Conservation (phyloP, 2,797 vertebrate genomes). For the Loriculus beryllinus region DNA sequence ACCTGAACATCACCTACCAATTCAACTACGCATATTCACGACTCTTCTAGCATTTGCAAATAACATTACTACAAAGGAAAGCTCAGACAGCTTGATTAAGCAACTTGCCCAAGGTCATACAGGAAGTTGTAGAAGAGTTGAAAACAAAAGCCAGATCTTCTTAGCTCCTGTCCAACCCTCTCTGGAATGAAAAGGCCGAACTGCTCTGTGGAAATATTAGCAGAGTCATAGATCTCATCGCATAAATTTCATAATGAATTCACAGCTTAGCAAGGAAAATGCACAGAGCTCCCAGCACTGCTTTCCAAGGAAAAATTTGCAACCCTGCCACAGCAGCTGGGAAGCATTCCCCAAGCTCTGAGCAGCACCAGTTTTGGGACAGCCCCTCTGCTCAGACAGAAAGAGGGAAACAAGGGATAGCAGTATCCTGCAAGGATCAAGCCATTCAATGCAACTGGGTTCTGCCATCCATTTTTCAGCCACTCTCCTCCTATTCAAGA, state of each 20-base stretch:
- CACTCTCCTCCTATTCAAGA: neutral
- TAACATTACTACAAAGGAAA: slow-evolving; percentile 38
- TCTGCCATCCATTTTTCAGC: neutral
- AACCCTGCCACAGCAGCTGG: neutral
- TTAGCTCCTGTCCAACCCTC: slow-evolving; percentile 40
- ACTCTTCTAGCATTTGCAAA: slow-evolving; percentile 5
- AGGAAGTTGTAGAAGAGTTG: slow-evolving; percentile 68
- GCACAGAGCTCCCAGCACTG: neutral
- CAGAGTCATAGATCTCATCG: slow-evolving; percentile 5
- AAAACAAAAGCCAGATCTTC: slow-evolving; percentile 70
- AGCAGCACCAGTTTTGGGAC: neutral
- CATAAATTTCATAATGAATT: slow-evolving; percentile 44
- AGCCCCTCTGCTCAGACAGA: neutral
- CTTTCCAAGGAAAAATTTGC: slow-evolving; percentile 19
- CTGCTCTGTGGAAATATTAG: slow-evolving; percentile 25
- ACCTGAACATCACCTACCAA: slow-evolving; percentile 10
- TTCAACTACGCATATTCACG: neutral
- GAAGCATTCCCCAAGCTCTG: neutral
- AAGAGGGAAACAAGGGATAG: neutral
- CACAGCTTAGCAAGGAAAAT: slow-evolving; percentile 26
- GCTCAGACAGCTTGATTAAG: slow-evolving; percentile 51
- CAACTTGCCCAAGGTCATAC: slow-evolving; percentile 65
- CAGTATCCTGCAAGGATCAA: neutral
- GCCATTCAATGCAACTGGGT: neutral
- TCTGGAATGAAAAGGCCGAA: slow-evolving; percentile 58